A percentile compares a stretch with the other conserved stretches of the same genome.
Conservation (phyloP, 2,888 invertebrate species). For the Machimus rusticus region DNA sequence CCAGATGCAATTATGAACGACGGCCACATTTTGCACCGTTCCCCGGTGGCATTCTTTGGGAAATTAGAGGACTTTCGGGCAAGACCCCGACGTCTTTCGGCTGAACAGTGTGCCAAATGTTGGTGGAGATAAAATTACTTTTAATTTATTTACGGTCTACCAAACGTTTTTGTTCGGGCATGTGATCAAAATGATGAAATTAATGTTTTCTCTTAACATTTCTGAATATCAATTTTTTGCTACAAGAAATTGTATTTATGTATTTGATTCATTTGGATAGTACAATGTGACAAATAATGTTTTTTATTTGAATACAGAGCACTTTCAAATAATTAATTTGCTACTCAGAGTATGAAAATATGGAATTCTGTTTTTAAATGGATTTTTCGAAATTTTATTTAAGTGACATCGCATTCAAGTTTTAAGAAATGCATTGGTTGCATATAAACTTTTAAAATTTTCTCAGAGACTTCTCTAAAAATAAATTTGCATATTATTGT, state of each 20-base stretch:
- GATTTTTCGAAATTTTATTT: too few relatives aligned
- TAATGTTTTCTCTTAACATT: neutral
- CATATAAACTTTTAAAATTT: too few relatives aligned
- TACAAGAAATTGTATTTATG: neutral
- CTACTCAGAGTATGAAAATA: too few relatives aligned
- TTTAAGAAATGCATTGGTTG: too few relatives aligned
- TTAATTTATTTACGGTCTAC: neutral
- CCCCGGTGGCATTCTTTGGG: neutral
- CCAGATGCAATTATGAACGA: conserved; percentile 29
- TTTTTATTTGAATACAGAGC: neutral
- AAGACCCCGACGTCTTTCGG: neutral
- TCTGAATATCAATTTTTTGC: neutral
- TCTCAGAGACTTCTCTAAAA: too few relatives aligned
- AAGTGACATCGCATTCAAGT: too few relatives aligned
- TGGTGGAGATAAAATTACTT: neutral
- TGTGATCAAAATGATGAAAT: neutral
- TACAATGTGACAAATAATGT: neutral
- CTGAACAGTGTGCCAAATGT: neutral
- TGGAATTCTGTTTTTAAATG: too few relatives aligned
- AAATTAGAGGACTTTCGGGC: conserved; percentile 12
- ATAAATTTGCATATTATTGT: too few relatives aligned
- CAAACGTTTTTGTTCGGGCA: neutral
- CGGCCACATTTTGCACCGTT: neutral
- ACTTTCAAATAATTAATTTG: too few relatives aligned
- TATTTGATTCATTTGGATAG: neutral